Percentiles rank a stretch among this genome's conserved stretches.
phyloP scores from a whole-genome alignment of 2,888 invertebrate species.

The Dicycla oo region DNA sequence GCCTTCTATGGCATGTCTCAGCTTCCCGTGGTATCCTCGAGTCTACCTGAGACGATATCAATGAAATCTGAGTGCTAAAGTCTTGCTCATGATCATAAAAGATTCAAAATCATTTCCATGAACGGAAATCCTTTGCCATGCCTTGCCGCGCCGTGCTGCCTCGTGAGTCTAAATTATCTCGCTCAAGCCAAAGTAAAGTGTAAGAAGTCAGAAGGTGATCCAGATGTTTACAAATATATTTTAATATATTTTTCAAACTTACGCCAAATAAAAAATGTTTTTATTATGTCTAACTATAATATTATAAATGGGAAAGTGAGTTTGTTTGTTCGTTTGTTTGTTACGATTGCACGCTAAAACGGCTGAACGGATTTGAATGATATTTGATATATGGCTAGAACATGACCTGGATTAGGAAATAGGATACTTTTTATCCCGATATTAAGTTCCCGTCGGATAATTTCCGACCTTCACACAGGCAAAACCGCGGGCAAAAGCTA shows the following conservation, averaged over 20 bases:
- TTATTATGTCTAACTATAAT: no score
- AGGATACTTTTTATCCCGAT: no score
- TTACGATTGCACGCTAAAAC: no score
- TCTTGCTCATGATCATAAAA: not conserved
- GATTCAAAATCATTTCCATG: not conserved
- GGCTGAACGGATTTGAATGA: no score
- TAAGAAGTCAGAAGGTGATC: not conserved
- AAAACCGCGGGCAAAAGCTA: no score
- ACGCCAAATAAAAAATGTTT: not conserved
- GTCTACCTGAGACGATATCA: no score
- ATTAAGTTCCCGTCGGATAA: no score
- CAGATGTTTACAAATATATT: not conserved
- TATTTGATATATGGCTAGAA: no score
- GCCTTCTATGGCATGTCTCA: not conserved
- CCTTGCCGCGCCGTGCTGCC: not conserved
- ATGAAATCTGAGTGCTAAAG: not conserved
- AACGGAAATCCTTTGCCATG: not conserved
- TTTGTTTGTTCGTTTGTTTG: no score
- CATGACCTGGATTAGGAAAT: no score
- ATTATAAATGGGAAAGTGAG: no score
- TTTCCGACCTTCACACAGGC: no score
- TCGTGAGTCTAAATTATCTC: not conserved
- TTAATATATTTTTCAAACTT: not conserved
- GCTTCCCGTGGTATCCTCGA: not conserved
- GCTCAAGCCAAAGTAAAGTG: not conserved